Evolutionary conservation across 2,113 vertebrate genomes (phyloP).

Genomic region (Chamaea fasciata): DNA sequence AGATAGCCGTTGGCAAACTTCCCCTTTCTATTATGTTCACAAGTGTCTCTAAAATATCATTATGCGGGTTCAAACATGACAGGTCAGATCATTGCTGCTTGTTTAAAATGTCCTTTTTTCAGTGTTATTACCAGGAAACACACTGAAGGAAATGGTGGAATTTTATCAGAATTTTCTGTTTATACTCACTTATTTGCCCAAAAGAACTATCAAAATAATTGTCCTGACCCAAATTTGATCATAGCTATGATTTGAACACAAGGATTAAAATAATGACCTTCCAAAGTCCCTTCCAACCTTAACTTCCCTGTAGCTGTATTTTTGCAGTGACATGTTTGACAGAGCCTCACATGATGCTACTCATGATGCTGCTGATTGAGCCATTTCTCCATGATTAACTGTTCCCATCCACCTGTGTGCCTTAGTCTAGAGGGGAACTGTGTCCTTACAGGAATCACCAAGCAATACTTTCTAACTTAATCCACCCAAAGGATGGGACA

Average conservation of each 20-base stretch:
- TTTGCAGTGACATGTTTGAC: not conserved
- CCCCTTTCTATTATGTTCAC: not conserved
- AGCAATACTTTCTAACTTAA: not conserved
- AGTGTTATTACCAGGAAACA: not conserved
- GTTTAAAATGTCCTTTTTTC: not conserved
- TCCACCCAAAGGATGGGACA: not conserved
- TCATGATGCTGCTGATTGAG: not conserved
- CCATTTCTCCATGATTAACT: not conserved
- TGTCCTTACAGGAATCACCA: not conserved
- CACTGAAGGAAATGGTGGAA: not conserved
- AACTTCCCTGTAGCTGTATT: not conserved
- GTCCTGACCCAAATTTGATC: not conserved
- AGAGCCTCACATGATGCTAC: not conserved
- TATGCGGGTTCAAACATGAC: not conserved
- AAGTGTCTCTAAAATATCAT: not conserved
- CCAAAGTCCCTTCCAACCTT: not conserved
- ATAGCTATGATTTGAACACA: not conserved
- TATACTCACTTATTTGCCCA: not conserved
- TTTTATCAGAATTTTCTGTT: not conserved
- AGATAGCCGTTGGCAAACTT: not conserved
- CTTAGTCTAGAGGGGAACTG: not conserved
- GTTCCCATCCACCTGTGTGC: not conserved
- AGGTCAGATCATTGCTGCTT: not conserved
- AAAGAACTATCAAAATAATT: not conserved
- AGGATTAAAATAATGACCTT: not conserved